Evolutionary conservation across 2,797 vertebrate genomes (phyloP), one percentile per base, ranked within the genome.

Genomic region (Pogonophryne albipinna): DNA sequence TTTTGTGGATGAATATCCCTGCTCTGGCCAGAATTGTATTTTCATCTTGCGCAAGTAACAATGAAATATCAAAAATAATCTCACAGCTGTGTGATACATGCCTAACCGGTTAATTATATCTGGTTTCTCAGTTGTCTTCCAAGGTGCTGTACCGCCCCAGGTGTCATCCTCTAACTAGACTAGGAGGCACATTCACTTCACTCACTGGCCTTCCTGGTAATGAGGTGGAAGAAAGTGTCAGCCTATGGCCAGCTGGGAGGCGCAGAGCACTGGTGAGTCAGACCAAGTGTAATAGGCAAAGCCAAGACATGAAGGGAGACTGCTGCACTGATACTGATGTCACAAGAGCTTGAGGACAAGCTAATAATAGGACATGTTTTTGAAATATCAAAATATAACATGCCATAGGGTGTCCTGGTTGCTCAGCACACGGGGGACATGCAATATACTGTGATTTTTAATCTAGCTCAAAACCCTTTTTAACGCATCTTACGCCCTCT

Each of bases 341-440:
- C 84, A 91, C 85, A 83, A 85, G 85, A 63, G 87, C 90, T 87
- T 78, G 66, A 89, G 91, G 90, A 91, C 79, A 83, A 64, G 86
- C 92, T 95, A 95, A 93, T 93, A 92, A 94, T 94, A 95, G 93
- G 79, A 88, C 66, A 83, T 84, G 85, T 89, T 91, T 89, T 88
- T 89, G 83, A 86, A 91, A 89, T 91, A 90, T 91, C 72, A 86
- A 89, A 89, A 89, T 88, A 86, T 83, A 85, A 84, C 79, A 82
- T 85, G 83, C 86, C 83, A 89, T 34, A 20, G 85, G 88, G 76
- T 79, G 80, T 89, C 78, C 80, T 89, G 85, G 74, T 76, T 84
- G 75, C 68, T 87, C 70, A 72, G 71, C 70, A 76, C 70, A 59
- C 31, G 2, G 49, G 58, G 74, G 55, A 81, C 70, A 76, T 71